Evolutionary conservation across 2,888 invertebrate species (phyloP), one percentile per base, ranked within the genome.

Genomic region (Conus canariensis): DNA sequence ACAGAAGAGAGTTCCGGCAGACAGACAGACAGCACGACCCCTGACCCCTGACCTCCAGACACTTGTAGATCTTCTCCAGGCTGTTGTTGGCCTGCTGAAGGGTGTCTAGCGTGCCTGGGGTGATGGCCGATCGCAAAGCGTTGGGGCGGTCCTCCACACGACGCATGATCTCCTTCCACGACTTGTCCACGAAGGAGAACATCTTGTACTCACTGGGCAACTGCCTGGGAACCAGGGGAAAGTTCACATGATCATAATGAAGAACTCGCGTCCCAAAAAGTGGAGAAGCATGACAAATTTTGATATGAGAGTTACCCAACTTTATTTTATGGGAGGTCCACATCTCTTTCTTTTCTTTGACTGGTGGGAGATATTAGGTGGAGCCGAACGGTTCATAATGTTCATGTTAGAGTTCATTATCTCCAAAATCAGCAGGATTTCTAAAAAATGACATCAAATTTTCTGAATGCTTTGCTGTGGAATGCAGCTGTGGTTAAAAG

Each of bases 151-250:
- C 96, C 91, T 95, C 95, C 6, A 96, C 95, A 80, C 94, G 92
- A 70, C 96, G 92, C 96, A 96, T 96, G 80, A 96, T 94, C 91
- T 96, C 96, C 92, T 95, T 96, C 96, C 96, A 96, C 5, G 95
- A 92, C 92, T 95, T 96, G 93, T 96, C 96, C 45, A 96, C 96
- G 77, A 94, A 93, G 59, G 93, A 93, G 90, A 96, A 96, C 93
- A 96, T 91, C 92, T 95, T 95, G 91, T 94, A 95, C 92, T 96
- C 96, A 89, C 92, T 94, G 58, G 96, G 95, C 88, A 96, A 92
- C 92, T 96, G 96, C 91, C 96, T 95, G 45, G 45, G 45, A 45
- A 45, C 45, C 45, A 45, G 45, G 93, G 4, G 45, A 45, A 45
- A 45, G 64, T 64, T 64, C 12, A 64, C 64, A 64, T 64, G 12